Base-by-base conservation (phyloP, 1,140 invertebrate species). In the Eueides isabella region DNA sequence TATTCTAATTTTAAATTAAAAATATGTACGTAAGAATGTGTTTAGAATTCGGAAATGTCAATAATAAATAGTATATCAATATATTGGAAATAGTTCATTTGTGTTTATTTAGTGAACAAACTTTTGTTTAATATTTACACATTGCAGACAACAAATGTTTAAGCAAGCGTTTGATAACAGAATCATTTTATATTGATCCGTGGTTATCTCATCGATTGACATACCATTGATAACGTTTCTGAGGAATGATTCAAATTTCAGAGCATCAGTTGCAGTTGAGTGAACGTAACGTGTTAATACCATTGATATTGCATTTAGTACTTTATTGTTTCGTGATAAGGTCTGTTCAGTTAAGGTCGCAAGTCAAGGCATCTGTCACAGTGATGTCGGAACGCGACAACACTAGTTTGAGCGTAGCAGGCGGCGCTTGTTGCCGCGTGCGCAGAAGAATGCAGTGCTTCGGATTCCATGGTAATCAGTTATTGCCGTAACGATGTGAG, bases 371-470 rank as follows among this genome's bases (percentile, higher is more conserved):
- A 55, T 26, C 68, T 78, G 75, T 67, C 75, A 65, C 71, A 80
- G 80, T 79, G 71, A 91, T 91, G 90, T 85, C 88, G 68, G 90
- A 87, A 74, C 75, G 85, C 71, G 88, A 90, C 81, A 85, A 69
- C 67, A 74, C 55, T 76, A 80, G 79, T 80, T 63, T 70, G 61
- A 78, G 74, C 62, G 64, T 77, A 11, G 55, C 66, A 12, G 76
- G 63, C 41, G 68, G 84, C 66, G 82, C 85, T n/a, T 91, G 90
- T 76, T 92, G 89, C 69, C 88, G 87, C 80, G 86, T 87, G 80
- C 89, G 91, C 67, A 75, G 88, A 19, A 91, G 80, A 67, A 91
- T 92, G 88, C 88, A 88, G 85, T 92, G 91, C 78, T 92, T 92
- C 78, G 88, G 89, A 85, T 88, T 91, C 76, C 79, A 85, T 75